phyloP scores from a whole-genome alignment of 2,113 vertebrate species.

The Psilopsiagon aymara region DNA sequence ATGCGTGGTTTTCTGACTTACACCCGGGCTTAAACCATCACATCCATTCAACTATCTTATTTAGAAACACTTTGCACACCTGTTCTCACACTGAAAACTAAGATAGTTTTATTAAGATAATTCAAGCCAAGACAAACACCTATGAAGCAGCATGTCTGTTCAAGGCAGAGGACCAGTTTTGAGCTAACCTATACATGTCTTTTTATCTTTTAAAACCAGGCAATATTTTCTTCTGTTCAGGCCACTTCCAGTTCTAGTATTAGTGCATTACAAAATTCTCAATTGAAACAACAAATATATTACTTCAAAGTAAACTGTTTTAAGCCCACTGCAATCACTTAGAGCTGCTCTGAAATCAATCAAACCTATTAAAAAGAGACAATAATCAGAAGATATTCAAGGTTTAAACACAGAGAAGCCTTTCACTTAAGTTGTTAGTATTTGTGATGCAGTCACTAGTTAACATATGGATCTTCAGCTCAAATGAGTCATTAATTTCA shows the following conservation, averaged over 20 bases:
- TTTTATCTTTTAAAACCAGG: not conserved
- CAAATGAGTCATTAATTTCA: constrained; percentile 63
- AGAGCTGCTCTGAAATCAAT: not conserved
- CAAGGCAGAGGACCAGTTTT: not conserved
- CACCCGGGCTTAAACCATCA: too few species aligned
- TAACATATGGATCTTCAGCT: constrained; percentile 65
- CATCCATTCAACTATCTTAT: not conserved
- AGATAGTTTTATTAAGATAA: not conserved
- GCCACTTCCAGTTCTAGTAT: not conserved
- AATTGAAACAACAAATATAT: not conserved
- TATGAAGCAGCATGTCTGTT: not conserved
- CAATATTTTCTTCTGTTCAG: not conserved
- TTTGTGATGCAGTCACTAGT: constrained; percentile 21
- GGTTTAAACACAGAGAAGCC: constrained; percentile 21
- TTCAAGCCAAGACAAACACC: not conserved
- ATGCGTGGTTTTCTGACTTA: too few species aligned
- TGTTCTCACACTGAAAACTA: not conserved
- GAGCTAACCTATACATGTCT: not conserved
- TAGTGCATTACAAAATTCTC: not conserved
- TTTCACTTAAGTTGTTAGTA: constrained; percentile 47
- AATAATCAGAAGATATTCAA: not conserved
- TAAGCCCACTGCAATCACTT: not conserved
- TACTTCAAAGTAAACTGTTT: not conserved
- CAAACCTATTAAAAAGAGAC: not conserved
- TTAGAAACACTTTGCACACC: not conserved